These are phyloP conservation scores for Erpetoichthys calabaricus DNA, from an alignment of 2,797 vertebrate genomes.

Conservation along the genomic window DNA sequence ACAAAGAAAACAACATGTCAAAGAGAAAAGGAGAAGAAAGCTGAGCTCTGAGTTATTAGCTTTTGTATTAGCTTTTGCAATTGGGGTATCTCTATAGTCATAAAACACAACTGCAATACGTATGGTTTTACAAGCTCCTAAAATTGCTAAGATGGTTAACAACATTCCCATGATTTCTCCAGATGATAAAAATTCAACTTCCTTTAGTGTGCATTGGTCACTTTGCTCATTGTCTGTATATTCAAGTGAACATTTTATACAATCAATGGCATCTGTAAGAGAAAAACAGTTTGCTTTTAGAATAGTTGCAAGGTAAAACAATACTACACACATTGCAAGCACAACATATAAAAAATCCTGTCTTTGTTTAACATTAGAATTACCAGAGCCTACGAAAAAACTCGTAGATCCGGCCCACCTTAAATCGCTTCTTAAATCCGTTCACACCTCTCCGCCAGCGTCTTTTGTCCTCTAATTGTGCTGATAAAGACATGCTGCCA, in stretches of 20 bases:
- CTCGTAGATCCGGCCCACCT: no score
- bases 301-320: no score
- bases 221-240: constrained; percentile 27
- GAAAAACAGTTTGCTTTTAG: no score
- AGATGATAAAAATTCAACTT: constrained; percentile 25
- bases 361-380: no score
- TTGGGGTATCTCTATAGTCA: constrained; percentile 9
- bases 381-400: no score
- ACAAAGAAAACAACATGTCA: constrained; percentile 30
- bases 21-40: constrained; percentile 28
- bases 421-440: no score
- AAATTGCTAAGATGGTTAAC: constrained; percentile 23
- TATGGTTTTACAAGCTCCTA: constrained; percentile 23
- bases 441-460: no score
- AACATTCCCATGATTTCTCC: constrained; percentile 23
- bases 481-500: no score
- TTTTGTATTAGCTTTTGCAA: no score
- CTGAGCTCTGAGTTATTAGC: constrained; percentile 32
- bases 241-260: constrained; percentile 20
- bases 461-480: no score
- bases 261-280: constrained; percentile 9
- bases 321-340: no score
- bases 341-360: no score
- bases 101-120: not conserved
- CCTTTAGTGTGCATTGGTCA: constrained; percentile 22